Conservation (phyloP, 2,888 invertebrate species). For the Dicyrtoma fusca region DNA sequence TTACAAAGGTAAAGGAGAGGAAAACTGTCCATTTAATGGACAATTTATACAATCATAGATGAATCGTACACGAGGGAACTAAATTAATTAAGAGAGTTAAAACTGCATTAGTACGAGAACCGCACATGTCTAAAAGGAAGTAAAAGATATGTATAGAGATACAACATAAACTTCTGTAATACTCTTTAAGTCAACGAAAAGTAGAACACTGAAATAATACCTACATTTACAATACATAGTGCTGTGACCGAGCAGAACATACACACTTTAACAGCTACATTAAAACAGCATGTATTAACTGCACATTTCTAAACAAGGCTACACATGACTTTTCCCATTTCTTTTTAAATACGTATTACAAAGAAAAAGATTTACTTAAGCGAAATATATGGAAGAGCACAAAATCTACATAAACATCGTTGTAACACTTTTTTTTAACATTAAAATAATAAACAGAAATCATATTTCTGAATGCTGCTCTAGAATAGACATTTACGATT, state of each 20-base stretch:
- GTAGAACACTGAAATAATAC: no score
- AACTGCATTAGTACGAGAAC: no score
- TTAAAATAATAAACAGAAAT: not conserved
- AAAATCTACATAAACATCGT: not conserved
- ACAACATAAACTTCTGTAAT: no score
- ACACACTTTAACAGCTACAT: no score
- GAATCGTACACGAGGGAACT: no score
- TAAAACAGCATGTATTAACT: not conserved
- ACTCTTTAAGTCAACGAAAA: no score
- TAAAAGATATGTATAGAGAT: no score
- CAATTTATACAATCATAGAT: not conserved
- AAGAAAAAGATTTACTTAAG: not conserved
- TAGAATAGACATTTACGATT: not conserved
- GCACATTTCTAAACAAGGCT: not conserved
- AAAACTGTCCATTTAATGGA: not conserved
- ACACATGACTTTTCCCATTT: not conserved
- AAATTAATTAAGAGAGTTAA: no score
- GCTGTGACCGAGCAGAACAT: no score
- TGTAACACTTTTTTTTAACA: not conserved
- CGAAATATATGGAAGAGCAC: conserved; percentile 4
- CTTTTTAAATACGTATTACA: not conserved
- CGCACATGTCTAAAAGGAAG: no score
- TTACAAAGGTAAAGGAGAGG: not conserved
- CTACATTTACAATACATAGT: no score
- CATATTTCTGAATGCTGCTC: not conserved